phyloP scores from a whole-genome alignment of 92 coral and sea anemone species.

The Actinostola sp. region DNA sequence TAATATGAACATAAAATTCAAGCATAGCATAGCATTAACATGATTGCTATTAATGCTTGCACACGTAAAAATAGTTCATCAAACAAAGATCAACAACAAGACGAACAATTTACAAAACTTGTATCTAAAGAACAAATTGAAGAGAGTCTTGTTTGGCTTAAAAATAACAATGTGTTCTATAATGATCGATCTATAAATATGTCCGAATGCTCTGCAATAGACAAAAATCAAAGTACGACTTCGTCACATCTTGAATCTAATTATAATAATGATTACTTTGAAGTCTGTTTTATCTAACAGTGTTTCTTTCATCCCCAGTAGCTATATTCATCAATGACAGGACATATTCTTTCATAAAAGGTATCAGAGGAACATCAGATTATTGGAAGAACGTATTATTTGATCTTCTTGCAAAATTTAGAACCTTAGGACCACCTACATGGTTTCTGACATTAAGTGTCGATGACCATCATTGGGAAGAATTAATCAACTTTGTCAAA shows the following conservation, averaged over 20 bases:
- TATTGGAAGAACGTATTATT: conserved; percentile 43
- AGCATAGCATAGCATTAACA: background rate
- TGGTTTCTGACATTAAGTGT: conserved; percentile 58
- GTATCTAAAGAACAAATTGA: conserved; percentile 29
- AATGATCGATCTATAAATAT: conserved; percentile 24
- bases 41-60: conserved; percentile 8
- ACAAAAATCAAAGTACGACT: conserved; percentile 15
- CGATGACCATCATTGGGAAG: conserved; percentile 51
- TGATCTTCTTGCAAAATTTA: conserved; percentile 45
- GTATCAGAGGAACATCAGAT: conserved; percentile 36
- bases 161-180: conserved; percentile 18
- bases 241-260: conserved; percentile 9
- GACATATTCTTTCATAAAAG: conserved; percentile 44
- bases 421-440: conserved; percentile 58
- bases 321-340: conserved; percentile 32
- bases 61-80: conserved; percentile 3
- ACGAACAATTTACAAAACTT: conserved; percentile 10
- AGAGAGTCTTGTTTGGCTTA: conserved; percentile 33
- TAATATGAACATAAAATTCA: conserved; percentile 8
- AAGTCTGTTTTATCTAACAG: conserved; percentile 23
- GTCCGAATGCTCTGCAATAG: background rate
- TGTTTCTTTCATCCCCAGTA: conserved; percentile 22
- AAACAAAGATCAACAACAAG: conserved; percentile 4
- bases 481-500: conserved; percentile 10
- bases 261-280: conserved; percentile 14